phyloP scores from a whole-genome alignment of 2,888 invertebrate species.

The Sinotaia quadrata region DNA sequence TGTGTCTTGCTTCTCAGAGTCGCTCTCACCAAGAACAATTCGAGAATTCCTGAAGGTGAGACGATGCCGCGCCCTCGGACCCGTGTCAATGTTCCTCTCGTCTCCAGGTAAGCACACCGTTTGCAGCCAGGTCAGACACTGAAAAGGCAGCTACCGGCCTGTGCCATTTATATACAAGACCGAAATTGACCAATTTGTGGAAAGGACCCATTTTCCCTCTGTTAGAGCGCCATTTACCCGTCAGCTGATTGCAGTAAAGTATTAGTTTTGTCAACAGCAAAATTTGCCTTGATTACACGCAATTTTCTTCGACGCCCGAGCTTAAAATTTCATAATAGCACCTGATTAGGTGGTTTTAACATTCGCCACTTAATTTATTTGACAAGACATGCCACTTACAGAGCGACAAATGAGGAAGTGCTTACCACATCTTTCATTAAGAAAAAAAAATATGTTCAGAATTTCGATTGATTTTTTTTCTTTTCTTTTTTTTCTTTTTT shows the following conservation, averaged over 20 bases:
- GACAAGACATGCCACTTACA: conserved; percentile 51
- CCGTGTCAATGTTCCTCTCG: no score
- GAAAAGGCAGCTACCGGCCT: neutral
- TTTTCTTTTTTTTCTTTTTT: no score
- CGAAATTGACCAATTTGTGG: conserved; percentile 62
- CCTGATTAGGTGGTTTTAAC: conserved; percentile 56
- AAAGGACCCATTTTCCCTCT: conserved; percentile 55
- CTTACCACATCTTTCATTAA: conserved; percentile 46
- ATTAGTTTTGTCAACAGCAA: conserved; percentile 62
- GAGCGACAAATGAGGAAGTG: conserved; percentile 45
- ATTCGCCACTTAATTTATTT: conserved; percentile 61
- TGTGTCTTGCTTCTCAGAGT: no score
- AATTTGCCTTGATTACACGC: conserved; percentile 61
- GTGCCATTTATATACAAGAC: conserved; percentile 54
- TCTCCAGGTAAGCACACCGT: conserved; percentile 20
- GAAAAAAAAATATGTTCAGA: conserved; percentile 33
- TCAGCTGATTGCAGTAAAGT: conserved; percentile 59
- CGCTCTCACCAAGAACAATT: no score
- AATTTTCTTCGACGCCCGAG: conserved; percentile 54
- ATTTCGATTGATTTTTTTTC: conserved; percentile 49
- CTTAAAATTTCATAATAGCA: conserved; percentile 63
- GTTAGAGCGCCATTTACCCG: conserved; percentile 56
- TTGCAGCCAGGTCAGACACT: neutral
- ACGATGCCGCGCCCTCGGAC: no score
- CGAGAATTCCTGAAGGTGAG: no score